phyloP scores from a whole-genome alignment of 2,797 vertebrate species.

The Danio aesculapii region DNA sequence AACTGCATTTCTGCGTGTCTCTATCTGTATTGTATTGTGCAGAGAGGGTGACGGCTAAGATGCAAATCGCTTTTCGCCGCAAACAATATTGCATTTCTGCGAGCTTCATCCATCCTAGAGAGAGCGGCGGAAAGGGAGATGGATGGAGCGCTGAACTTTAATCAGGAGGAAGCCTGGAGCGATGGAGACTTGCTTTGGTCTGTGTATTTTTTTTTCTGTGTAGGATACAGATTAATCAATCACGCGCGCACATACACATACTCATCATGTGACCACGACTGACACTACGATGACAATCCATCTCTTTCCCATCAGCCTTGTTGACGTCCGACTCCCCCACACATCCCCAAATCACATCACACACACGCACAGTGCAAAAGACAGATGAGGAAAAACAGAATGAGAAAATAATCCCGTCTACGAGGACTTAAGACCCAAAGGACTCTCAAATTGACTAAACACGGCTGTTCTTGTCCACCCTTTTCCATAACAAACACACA shows the following conservation, averaged over 20 bases:
- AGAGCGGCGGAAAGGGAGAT: constrained; percentile 72
- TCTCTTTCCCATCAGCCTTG: constrained; percentile 80
- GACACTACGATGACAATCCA: constrained; percentile 75
- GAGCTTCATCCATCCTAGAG: constrained; percentile 61
- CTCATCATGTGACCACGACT: constrained; percentile 76
- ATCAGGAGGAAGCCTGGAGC: constrained; percentile 81
- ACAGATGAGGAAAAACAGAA: constrained; percentile 47
- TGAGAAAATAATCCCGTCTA: constrained; percentile 49
- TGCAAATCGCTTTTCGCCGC: constrained; percentile 66
- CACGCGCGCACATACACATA: constrained; percentile 69
- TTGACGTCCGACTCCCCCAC: constrained; percentile 58
- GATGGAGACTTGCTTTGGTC: constrained; percentile 39
- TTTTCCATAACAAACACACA: constrained; percentile 18
- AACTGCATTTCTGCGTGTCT: constrained; percentile 51
- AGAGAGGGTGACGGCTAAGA: constrained; percentile 64
- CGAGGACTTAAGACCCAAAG: constrained; percentile 29
- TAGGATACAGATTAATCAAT: constrained; percentile 85
- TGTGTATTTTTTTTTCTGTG: constrained; percentile 67
- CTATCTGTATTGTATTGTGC: constrained; percentile 53
- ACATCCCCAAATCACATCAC: constrained; percentile 39
- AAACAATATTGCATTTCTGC: constrained; percentile 59
- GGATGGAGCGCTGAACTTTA: constrained; percentile 83
- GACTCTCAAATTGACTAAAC: constrained; percentile 40
- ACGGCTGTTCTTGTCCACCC: constrained; percentile 14
- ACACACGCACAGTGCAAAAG: constrained; percentile 34